Evolutionary conservation across 2,888 invertebrate species (phyloP).

Genomic region (Oeneis ivallda): DNA sequence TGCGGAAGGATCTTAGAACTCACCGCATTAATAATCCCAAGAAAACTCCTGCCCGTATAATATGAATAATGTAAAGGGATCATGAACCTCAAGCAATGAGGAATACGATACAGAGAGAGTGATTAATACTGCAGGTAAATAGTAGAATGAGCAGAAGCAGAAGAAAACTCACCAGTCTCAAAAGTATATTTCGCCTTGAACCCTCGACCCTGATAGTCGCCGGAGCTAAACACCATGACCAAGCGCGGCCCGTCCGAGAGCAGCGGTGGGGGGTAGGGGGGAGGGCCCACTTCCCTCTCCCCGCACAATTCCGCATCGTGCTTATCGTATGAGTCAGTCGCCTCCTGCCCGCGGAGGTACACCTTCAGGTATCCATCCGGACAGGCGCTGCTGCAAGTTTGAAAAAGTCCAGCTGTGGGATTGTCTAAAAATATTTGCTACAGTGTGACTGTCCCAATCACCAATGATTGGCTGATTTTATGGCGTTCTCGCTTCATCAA

Average conservation of each 20-base stretch:
- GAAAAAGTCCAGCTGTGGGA: not conserved
- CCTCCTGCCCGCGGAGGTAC: conserved; percentile 95
- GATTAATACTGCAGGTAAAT: not conserved
- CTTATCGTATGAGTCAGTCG: conserved; percentile 95
- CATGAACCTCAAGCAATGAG: too few relatives aligned
- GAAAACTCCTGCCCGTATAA: too few relatives aligned
- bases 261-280: conserved; percentile 87
- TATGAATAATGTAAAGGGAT: too few relatives aligned
- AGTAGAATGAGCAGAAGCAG: not conserved
- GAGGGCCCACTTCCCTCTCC: conserved; percentile 58
- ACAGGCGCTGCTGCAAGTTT: conserved; percentile 80
- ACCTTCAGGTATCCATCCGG: conserved; percentile 95
- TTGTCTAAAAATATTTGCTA: too few relatives aligned
- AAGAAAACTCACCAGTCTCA: conserved; percentile 85
- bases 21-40: too few relatives aligned
- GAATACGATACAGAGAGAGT: too few relatives aligned
- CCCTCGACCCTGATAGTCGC: conserved; percentile 93
- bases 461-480: too few relatives aligned
- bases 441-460: too few relatives aligned
- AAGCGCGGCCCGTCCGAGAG: conserved; percentile 95
- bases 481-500: too few relatives aligned
- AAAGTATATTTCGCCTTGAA: conserved; percentile 94
- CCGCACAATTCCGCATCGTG: conserved; percentile 97
- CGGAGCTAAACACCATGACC: conserved; percentile 97
- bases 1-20: too few relatives aligned